These are phyloP conservation scores for Zoanthus sociatus DNA, from an alignment of 92 coral and sea anemone genomes.

Conservation along the genomic window DNA sequence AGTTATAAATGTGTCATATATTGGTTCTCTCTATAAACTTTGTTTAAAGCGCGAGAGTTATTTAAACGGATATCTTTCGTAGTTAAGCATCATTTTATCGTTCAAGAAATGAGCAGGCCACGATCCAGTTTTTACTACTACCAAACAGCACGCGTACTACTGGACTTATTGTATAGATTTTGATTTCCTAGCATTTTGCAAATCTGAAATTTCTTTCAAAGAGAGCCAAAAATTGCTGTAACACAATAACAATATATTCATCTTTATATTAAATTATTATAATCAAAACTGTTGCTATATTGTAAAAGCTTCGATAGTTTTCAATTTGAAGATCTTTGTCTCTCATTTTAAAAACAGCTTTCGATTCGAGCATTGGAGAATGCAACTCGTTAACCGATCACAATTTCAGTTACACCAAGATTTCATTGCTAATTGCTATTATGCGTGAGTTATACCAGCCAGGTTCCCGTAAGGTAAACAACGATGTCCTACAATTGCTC, in stretches of 20 bases:
- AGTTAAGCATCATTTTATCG: not conserved
- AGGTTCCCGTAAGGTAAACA: constrained; percentile 11
- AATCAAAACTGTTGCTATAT: not conserved
- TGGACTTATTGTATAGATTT: not conserved
- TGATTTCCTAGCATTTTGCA: not conserved
- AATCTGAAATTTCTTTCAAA: not conserved
- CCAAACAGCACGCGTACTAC: not conserved
- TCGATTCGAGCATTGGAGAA: not conserved
- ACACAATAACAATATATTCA: not conserved
- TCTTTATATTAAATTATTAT: not conserved
- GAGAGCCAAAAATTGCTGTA: not conserved
- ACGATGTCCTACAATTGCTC: not conserved
- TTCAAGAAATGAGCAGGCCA: constrained; percentile 10
- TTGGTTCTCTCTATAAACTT: constrained; percentile 18
- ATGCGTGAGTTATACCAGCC: constrained; percentile 27
- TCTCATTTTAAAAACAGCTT: not conserved
- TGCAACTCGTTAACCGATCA: not conserved
- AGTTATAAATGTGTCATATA: not conserved
- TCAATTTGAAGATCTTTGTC: not conserved
- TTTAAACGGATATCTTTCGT: not conserved
- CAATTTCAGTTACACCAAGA: not conserved
- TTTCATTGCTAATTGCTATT: not conserved
- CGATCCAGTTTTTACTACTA: not conserved
- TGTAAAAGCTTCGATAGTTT: not conserved
- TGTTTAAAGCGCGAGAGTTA: not conserved